Base-by-base conservation (phyloP, 2,888 invertebrate genomes). In the Plusia festucae region DNA sequence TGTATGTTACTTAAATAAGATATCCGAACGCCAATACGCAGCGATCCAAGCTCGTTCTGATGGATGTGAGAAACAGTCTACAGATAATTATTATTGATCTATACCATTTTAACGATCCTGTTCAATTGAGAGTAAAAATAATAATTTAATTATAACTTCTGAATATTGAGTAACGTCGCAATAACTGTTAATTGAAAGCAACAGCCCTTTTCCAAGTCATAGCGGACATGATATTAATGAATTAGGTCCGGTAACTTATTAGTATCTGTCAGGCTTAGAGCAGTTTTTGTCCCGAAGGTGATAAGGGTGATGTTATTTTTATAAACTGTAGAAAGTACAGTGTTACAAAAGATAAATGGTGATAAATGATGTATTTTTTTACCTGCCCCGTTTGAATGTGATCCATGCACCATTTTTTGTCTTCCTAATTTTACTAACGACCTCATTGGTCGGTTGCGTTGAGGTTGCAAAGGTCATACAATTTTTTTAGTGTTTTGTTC, bases 141-240 rank as follows among this genome's bases (percentile, higher is more conserved):
- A n/a, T 40, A 40, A 40, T 40, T 40, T 6, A 40, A 40, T 40
- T 40, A 40, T n/a, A 40, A 40, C 20, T 49, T 49, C 11, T 11
- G 49, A 20, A 20, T 20, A 20, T 11, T n/a, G 20, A 18, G 2
- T 22, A 24, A 7, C 11, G 49, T 9, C 22, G 22, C 22, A 7
- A 8, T 72, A 61, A 49, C n/a, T 53, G 56, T 55, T 60, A 34
- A 20, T 27, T 24, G 54, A 53, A 56, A 58, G 66, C 60, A 77
- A 74, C 61, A 64, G 63, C 74, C 32, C 27, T 24, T 30, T n/a
- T 61, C 60, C 78, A 65, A 69, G 51, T 78, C 78, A 78, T 68
- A 60, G 63, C 40, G 22, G 20, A 40, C 65, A 56, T 58, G 44
- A 69, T 69, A 78, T 78, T 76, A 76, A 76, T 74, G 78, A 69